These are phyloP conservation scores for Trichonephila inaurata DNA, from an alignment of 1,140 invertebrate genomes.

Conservation along the genomic window DNA sequence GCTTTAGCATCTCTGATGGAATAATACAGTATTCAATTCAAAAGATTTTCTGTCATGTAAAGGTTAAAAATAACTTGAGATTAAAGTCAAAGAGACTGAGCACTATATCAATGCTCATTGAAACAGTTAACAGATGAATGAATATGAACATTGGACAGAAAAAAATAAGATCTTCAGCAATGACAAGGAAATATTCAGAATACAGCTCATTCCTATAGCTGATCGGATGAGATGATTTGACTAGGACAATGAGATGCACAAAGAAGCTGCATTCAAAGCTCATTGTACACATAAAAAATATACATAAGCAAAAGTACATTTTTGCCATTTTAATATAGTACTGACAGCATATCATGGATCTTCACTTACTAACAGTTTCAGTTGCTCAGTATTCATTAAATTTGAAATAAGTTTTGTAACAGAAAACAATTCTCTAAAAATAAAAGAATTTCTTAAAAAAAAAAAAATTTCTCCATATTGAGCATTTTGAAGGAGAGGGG, in stretches of 20 bases:
- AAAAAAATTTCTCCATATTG: background rate
- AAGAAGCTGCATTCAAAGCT: conserved; percentile 72
- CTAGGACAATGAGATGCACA: conserved; percentile 76
- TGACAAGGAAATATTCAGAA: conserved; percentile 41
- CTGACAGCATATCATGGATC: conserved; percentile 8
- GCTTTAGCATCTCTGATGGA: background rate
- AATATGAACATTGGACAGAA: conserved; percentile 18
- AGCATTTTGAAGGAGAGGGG: background rate
- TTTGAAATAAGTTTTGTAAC: background rate
- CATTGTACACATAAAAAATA: conserved; percentile 72
- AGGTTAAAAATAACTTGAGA: too few relatives aligned
- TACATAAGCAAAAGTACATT: conserved; percentile 66
- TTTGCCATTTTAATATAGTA: conserved; percentile 31
- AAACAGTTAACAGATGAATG: conserved; percentile 48
- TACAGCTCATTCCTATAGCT: background rate
- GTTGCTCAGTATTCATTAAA: background rate
- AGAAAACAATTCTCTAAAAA: background rate
- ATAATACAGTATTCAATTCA: background rate
- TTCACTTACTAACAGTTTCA: background rate
- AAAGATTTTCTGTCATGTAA: background rate
- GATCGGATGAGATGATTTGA: conserved; percentile 71
- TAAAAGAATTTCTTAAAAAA: background rate
- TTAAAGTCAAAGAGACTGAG: background rate
- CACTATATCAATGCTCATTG: background rate
- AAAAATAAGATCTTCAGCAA: conserved; percentile 38